Evolutionary conservation across 92 coral and sea anemone species (phyloP), one percentile per base, ranked within the genome.

Genomic region (Actinernus sp.): DNA sequence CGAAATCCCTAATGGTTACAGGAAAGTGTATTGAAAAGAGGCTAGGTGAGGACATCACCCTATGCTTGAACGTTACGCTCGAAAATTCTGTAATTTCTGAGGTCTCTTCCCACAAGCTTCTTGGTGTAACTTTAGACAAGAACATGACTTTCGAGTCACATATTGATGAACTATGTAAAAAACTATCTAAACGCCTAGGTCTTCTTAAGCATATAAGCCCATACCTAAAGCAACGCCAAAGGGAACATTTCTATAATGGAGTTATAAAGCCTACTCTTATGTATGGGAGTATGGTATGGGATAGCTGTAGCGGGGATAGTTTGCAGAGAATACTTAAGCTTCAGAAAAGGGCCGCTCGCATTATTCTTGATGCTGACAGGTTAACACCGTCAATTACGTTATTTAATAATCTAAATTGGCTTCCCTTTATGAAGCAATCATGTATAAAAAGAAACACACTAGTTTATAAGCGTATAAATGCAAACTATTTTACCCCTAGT

Each of bases 301-400:
- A 54, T 55, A 39, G 65, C 2, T 9, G 55, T 26, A 38, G 55
- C 3, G 43, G 44, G 38, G 27, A 24, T 13, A 11, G 22, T 27
- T 4, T 21, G 32, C 21, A 56, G 14, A 38, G 43, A 26, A 61
- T 73, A 12, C 51, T 61, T 37, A 36, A 26, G 21, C 21, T 73
- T 19, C 81, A 73, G 41, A 58, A 71, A 71, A 41, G 59, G 39
- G 79, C 66, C 2, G 77, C 77, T 11, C 54, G 77, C 34, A 59
- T 71, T 13, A 71, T 57, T 20, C 16, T 58, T 10, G 37, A 54
- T 29, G 61, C 61, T 2, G 39, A 67, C 22, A 31, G 20, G 4
- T 7, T 44, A 24, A 26, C 79, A 8, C 31, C 46, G 1, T 58
- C 60, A 23, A 24, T 60, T 24, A n/a, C 61, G 14, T 23, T 73